Evolutionary conservation across 2,888 invertebrate species (phyloP).

Genomic region (Cynaeus angustus): DNA sequence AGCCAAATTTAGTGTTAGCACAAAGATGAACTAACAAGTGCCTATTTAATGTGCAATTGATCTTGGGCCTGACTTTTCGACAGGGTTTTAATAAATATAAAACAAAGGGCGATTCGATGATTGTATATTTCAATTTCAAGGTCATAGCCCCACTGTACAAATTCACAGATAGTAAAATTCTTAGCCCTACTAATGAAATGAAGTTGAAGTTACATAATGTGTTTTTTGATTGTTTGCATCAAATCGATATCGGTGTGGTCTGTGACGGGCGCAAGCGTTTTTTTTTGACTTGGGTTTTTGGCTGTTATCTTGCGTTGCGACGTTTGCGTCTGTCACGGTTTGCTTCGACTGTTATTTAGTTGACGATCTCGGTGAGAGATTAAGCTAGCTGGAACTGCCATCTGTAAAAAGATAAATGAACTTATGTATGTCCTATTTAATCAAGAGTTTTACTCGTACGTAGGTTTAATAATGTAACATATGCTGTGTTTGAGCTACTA

Average conservation of each 20-base stretch:
- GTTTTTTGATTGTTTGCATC: slow-evolving; percentile 65
- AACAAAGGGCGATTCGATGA: slow-evolving; percentile 61
- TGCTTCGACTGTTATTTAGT: slow-evolving; percentile 64
- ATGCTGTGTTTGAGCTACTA: slow-evolving; percentile 65
- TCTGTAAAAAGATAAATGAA: slow-evolving; percentile 71
- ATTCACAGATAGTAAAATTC: slow-evolving; percentile 61
- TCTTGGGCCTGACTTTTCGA: slow-evolving; percentile 71
- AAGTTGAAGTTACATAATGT: slow-evolving; percentile 61
- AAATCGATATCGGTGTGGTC: slow-evolving; percentile 58
- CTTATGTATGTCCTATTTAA: slow-evolving; percentile 70
- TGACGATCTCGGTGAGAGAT: slow-evolving; percentile 68
- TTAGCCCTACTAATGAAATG: slow-evolving; percentile 64
- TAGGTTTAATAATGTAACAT: slow-evolving; percentile 68
- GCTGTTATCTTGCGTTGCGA: slow-evolving; percentile 5
- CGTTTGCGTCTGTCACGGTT: slow-evolving; percentile 46
- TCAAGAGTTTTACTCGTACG: slow-evolving; percentile 64
- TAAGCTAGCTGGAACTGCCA: slow-evolving; percentile 73
- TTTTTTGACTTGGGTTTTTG: slow-evolving; percentile 7
- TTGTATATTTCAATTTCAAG: slow-evolving; percentile 59
- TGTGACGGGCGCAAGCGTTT: slow-evolving; percentile 54
- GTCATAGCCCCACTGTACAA: slow-evolving; percentile 68
- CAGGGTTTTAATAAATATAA: slow-evolving; percentile 65
- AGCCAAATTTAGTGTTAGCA: slow-evolving; percentile 58
- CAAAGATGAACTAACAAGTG: slow-evolving; percentile 66
- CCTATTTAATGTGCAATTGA: slow-evolving; percentile 72